Conservation (phyloP, 2,888 invertebrate species). For the Agriopis aurantiaria region DNA sequence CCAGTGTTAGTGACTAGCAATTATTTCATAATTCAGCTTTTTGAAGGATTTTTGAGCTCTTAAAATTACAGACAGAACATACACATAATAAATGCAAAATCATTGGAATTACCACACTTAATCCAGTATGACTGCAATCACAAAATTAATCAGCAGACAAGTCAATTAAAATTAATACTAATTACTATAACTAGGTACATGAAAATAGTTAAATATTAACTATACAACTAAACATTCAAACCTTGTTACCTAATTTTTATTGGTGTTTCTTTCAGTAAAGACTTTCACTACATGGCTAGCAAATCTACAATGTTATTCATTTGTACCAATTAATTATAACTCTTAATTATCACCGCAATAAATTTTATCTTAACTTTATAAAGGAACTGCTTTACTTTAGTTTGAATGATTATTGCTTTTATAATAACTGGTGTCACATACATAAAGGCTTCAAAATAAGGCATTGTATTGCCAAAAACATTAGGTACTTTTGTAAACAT, state of each 20-base stretch:
- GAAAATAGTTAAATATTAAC: constrained; percentile 5
- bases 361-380: constrained; percentile 5
- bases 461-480: neutral
- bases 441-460: neutral
- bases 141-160: constrained; percentile 1
- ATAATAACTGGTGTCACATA: neutral
- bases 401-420: constrained; percentile 20
- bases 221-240: constrained; percentile 2
- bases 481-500: neutral
- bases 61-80: constrained; percentile 8
- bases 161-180: neutral
- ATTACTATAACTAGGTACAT: constrained; percentile 1
- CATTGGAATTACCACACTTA: constrained; percentile 1
- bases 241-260: neutral
- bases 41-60: neutral
- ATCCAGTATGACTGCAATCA: neutral
- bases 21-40: neutral
- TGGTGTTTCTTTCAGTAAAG: constrained; percentile 31
- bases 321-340: constrained; percentile 37
- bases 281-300: constrained; percentile 24
- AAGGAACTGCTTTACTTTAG: constrained; percentile 28
- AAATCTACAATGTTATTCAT: constrained; percentile 29
- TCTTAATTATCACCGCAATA: constrained; percentile 21
- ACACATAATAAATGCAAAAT: constrained; percentile 33
- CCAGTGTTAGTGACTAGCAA: constrained; percentile 15